phyloP scores from a whole-genome alignment of 2,888 invertebrate species.

The Calameuta filiformis region DNA sequence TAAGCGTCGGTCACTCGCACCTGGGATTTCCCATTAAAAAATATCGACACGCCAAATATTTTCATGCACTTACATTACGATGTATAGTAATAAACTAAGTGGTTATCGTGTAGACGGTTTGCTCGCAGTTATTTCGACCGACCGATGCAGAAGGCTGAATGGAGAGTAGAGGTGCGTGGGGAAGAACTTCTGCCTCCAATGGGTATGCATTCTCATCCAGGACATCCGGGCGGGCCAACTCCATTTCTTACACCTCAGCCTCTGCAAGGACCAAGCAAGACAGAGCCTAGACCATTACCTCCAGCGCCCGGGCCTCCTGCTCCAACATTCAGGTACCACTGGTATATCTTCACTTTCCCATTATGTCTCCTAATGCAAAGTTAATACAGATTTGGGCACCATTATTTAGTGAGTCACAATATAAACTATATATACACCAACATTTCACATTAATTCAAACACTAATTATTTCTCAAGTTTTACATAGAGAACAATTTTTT shows the following conservation, averaged over 20 bases:
- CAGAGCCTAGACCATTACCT: conserved; percentile 64
- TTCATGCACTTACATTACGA: no score
- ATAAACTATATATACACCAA: not conserved
- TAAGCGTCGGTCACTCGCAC: no score
- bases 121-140: conserved; percentile 64
- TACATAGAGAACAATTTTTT: no score
- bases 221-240: conserved; percentile 64
- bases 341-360: conserved; percentile 56
- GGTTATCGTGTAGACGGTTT: conserved; percentile 45
- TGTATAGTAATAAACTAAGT: no score
- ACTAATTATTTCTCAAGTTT: no score
- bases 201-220: conserved; percentile 60
- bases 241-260: conserved; percentile 67
- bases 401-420: conserved; percentile 7
- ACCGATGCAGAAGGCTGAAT: conserved; percentile 66
- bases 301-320: conserved; percentile 73
- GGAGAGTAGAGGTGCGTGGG: conserved; percentile 65
- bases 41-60: no score
- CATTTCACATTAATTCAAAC: not conserved
- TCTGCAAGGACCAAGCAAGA: conserved; percentile 67
- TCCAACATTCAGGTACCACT: conserved; percentile 83
- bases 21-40: no score
- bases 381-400: conserved; percentile 18
- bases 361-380: conserved; percentile 22
- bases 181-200: conserved; percentile 62